phyloP scores from a whole-genome alignment of 2,113 vertebrate genomes.

The Dipodomys ordii region DNA sequence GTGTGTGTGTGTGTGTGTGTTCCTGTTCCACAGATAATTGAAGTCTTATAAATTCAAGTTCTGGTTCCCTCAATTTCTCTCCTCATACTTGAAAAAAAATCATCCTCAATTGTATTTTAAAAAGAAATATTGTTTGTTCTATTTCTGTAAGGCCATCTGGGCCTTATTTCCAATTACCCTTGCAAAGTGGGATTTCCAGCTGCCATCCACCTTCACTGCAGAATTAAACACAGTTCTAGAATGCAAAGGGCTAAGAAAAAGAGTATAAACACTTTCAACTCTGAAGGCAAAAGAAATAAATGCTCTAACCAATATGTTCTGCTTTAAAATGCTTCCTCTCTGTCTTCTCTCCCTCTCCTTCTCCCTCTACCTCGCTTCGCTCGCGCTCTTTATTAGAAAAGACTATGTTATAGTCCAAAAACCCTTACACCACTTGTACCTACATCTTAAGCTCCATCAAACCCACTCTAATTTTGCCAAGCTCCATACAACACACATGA shows the following conservation, averaged over 20 bases:
- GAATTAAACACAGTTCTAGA: conserved; percentile 48
- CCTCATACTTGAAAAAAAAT: not conserved
- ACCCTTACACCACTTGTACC: not conserved
- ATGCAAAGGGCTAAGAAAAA: conserved; percentile 8
- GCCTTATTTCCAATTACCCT: conserved; percentile 43
- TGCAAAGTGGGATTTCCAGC: conserved; percentile 5
- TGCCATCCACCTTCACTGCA: not conserved
- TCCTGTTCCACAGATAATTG: not conserved
- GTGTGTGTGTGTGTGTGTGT: too few relatives aligned
- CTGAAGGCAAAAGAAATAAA: conserved; percentile 29
- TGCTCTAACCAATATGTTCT: not conserved
- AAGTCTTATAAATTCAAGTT: not conserved
- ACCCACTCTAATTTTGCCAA: not conserved
- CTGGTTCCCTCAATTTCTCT: not conserved
- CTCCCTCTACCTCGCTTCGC: too few relatives aligned
- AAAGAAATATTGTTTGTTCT: not conserved
- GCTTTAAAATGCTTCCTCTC: not conserved
- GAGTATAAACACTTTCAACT: conserved; percentile 17
- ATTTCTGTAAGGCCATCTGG: not conserved
- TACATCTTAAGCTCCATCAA: not conserved
- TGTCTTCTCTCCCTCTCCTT: too few relatives aligned
- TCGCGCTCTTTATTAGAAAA: not conserved
- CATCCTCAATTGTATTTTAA: not conserved
- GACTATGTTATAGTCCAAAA: not conserved
- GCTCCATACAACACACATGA: accelerated